Base-by-base conservation (phyloP, 2,113 vertebrate genomes). In the Polypterus bichir region DNA sequence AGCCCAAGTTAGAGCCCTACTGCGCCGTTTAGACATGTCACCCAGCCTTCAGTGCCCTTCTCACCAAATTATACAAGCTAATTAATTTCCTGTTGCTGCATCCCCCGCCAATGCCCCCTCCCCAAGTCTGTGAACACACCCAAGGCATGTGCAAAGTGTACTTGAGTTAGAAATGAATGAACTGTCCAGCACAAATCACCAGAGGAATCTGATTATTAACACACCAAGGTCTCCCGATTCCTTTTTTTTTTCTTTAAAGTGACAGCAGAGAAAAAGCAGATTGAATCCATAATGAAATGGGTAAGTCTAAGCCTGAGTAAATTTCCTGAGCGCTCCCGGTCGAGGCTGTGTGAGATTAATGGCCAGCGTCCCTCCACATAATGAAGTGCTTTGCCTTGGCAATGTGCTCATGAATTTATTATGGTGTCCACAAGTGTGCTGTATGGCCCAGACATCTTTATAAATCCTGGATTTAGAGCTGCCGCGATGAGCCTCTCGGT, bases 281-380 rank as follows among this genome's bases (percentile, higher is more conserved):
- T 92, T 90, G 88, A 92, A 93, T 89, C 87, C 83, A 80, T 93
- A 93, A 93, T 91, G 91, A 91, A 93, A 93, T 89, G 90, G 87
- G 86, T 90, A 90, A 90, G 86, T 93, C 88, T 84, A 85, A 88
- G 88, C 86, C 79, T 88, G 88, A 90, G 91, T 93, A 92, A 89
- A 96, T 93, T 90, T 89, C 89, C 77, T 75, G 77, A 51, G 73
- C 72, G 66, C 73, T 77, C 79, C 84, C 76, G 78, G 78, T 85
- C 82, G 86, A 66, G 74, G 75, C 80, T 82, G 86, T 76, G 70
- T 75, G 83, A 95, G 92, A 95, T 97, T 92, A 92, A 93, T 92
- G 91, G 84, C 88, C 81, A 83, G 82, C 87, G 88, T 88, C 85
- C 85, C 81, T 73, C 76, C 86, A 84, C 88, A 91, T 94, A 95